Evolutionary conservation across 2,888 invertebrate genomes (phyloP).

Genomic region (Perizoma flavofasciatum): DNA sequence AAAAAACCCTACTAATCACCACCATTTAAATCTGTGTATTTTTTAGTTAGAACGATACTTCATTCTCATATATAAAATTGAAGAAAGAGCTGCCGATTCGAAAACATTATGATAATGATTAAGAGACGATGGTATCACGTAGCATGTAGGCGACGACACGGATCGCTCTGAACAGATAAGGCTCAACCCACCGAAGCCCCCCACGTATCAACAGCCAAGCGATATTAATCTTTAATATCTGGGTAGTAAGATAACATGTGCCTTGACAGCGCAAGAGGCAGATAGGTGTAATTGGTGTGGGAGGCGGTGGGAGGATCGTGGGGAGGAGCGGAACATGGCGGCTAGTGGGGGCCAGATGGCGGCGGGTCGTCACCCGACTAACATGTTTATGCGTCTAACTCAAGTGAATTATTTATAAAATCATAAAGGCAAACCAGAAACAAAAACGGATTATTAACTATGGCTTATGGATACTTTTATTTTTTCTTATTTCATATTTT

Average conservation of each 20-base stretch:
- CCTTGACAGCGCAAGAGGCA: slow-evolving; percentile 58
- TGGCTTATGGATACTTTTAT: too few relatives aligned
- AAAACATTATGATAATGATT: slow-evolving; percentile 53
- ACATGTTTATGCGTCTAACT: slow-evolving; percentile 50
- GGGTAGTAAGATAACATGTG: slow-evolving; percentile 67
- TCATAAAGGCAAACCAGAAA: slow-evolving; percentile 15
- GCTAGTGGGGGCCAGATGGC: slow-evolving; percentile 76
- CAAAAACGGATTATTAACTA: too few relatives aligned
- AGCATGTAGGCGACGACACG: slow-evolving; percentile 72
- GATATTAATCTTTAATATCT: slow-evolving; percentile 75
- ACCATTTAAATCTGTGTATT: too few relatives aligned
- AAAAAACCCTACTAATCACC: too few relatives aligned
- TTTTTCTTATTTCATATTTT: too few relatives aligned
- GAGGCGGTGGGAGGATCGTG: slow-evolving; percentile 78
- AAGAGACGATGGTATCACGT: slow-evolving; percentile 56
- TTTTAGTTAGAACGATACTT: not conserved
- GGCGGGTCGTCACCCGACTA: slow-evolving; percentile 55
- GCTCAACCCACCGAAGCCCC: slow-evolving; percentile 64
- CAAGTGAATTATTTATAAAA: slow-evolving; percentile 24
- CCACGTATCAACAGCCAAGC: slow-evolving; percentile 46
- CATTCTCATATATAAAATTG: slow-evolving; percentile 36
- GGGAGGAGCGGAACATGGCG: slow-evolving; percentile 78
- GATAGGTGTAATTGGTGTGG: slow-evolving; percentile 72
- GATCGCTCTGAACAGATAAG: slow-evolving; percentile 66
- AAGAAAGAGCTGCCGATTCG: slow-evolving; percentile 46